Conservation (phyloP, 2,888 invertebrate species). For the Eupithecia insigniata region DNA sequence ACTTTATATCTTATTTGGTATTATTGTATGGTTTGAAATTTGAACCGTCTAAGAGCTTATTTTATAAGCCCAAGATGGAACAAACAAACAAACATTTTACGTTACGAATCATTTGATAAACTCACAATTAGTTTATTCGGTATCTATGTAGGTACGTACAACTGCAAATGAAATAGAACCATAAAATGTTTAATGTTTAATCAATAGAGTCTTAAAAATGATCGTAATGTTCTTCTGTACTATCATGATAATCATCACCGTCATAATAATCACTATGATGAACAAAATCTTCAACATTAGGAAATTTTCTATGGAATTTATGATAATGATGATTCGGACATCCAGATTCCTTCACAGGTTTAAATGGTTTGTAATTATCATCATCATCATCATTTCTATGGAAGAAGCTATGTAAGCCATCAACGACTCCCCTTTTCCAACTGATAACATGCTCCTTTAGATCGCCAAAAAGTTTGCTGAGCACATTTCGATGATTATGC, state of each 20-base stretch:
- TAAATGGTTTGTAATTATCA: slow-evolving; percentile 5
- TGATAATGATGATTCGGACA: slow-evolving; percentile 14
- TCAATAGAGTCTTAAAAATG: slow-evolving; percentile 9
- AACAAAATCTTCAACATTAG: slow-evolving; percentile 11
- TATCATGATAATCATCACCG: slow-evolving; percentile 23
- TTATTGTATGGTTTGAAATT: too few species aligned
- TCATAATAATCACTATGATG: slow-evolving; percentile 16
- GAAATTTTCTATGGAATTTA: slow-evolving; percentile 27
- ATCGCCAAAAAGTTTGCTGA: slow-evolving; percentile 44
- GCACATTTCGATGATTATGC: slow-evolving; percentile 20
- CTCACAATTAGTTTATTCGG: too few species aligned
- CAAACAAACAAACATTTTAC: too few species aligned
- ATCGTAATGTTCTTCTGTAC: slow-evolving; percentile 19
- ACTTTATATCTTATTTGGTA: too few species aligned
- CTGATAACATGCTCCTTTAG: slow-evolving; percentile 54
- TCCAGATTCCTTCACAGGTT: slow-evolving; percentile 7
- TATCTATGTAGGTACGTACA: too few species aligned
- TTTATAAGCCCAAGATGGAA: too few species aligned
- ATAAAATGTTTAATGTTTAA: neutral
- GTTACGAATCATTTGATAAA: too few species aligned
- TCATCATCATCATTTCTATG: slow-evolving; percentile 44
- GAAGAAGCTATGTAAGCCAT: slow-evolving; percentile 55
- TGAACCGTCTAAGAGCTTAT: too few species aligned
- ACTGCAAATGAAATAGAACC: neutral
- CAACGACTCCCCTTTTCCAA: slow-evolving; percentile 53